Percentiles rank a stretch among this genome's conserved stretches.
Conservation (phyloP, 1,140 invertebrate genomes). For the Archivesica marissinica region DNA sequence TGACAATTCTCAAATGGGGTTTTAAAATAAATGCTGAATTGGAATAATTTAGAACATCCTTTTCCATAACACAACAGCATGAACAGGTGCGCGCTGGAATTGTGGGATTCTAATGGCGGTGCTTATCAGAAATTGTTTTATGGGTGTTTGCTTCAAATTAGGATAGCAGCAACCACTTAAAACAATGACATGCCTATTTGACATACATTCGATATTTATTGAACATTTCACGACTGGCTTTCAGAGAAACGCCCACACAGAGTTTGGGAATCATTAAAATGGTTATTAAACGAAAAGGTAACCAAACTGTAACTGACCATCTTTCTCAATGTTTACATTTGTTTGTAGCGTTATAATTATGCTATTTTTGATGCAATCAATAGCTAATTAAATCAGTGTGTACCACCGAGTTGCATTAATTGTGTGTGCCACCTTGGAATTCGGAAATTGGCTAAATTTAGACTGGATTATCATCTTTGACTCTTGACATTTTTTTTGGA, state of each 20-base stretch:
- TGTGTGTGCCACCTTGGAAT: not conserved
- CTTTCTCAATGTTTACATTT: slow-evolving; percentile 44
- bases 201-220: not conserved
- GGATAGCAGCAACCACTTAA: not conserved
- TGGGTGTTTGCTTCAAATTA: not conserved
- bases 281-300: slow-evolving; percentile 82
- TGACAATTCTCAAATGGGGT: too few species aligned
- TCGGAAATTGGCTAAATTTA: too few species aligned
- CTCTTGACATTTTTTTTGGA: too few species aligned
- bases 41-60: too few species aligned
- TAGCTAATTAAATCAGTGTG: not conserved
- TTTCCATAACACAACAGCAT: too few species aligned
- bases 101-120: not conserved
- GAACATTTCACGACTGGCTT: not conserved
- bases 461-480: too few species aligned
- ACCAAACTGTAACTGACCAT: slow-evolving; percentile 49
- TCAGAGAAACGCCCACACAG: not conserved
- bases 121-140: not conserved
- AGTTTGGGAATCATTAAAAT: slow-evolving; percentile 64
- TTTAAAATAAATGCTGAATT: too few species aligned
- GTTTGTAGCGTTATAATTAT: not conserved
- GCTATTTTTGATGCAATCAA: too few species aligned
- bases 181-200: not conserved
- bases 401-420: not conserved
- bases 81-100: not conserved